These are phyloP conservation scores for Tridacna gigas DNA, from an alignment of 2,888 invertebrate genomes.

Conservation along the genomic window DNA sequence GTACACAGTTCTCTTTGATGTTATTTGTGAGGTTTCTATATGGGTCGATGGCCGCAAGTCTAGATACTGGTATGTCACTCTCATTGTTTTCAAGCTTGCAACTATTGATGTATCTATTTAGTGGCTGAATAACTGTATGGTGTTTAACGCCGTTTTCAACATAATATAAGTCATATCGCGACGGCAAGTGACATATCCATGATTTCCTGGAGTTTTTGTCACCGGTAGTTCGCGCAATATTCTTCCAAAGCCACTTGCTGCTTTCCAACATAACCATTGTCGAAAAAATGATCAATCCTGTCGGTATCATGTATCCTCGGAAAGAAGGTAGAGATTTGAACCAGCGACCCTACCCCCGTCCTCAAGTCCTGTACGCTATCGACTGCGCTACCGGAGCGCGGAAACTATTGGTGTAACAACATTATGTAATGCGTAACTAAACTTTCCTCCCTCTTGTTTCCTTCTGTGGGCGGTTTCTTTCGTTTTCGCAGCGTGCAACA, in stretches of 20 bases:
- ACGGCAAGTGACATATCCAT: not conserved
- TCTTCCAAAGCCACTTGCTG: not conserved
- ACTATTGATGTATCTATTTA: not conserved
- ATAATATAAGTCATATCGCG: not conserved
- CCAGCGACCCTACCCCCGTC: too few species aligned
- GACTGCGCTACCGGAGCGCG: too few species aligned
- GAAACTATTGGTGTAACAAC: too few species aligned
- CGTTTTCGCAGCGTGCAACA: too few species aligned
- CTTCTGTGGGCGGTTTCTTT: too few species aligned
- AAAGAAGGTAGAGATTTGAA: not conserved
- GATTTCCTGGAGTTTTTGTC: not conserved
- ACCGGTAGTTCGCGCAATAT: not conserved
- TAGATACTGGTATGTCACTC: slow-evolving; percentile 54
- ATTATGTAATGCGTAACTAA: too few species aligned
- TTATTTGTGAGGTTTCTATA: slow-evolving; percentile 38
- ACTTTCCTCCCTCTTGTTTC: too few species aligned
- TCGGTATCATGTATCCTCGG: not conserved
- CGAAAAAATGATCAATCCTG: not conserved
- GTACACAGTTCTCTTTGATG: slow-evolving; percentile 53
- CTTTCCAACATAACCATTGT: not conserved
- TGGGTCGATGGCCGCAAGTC: slow-evolving; percentile 42
- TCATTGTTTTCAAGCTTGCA: not conserved
- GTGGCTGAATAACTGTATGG: not conserved
- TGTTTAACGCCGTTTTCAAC: not conserved
- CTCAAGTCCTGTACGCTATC: too few species aligned